phyloP scores from a whole-genome alignment of 1,140 invertebrate genomes.

The Camponotus pennsylvanicus region DNA sequence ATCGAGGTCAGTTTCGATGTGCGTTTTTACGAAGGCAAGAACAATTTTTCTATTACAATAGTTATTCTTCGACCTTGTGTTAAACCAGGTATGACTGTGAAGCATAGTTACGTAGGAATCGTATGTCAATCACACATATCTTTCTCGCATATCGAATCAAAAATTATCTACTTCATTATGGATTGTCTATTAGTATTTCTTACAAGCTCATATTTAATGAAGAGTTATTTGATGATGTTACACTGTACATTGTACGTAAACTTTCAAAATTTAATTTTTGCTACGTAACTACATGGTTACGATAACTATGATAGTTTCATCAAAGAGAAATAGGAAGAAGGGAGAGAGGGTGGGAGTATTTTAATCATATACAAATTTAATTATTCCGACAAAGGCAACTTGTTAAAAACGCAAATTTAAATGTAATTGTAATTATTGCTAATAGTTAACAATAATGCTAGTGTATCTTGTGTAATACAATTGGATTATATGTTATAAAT shows the following conservation, averaged over 20 bases:
- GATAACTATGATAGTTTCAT: too few relatives aligned
- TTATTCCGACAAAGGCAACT: not conserved
- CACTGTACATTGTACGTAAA: not conserved
- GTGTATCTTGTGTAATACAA: not conserved
- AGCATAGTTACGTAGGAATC: constrained; percentile 10
- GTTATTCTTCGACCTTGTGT: constrained; percentile 32
- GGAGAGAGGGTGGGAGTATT: not conserved
- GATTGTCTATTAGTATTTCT: not conserved
- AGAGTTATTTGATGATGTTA: too few relatives aligned
- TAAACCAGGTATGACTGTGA: constrained; percentile 32
- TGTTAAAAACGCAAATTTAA: not conserved
- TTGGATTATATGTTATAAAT: not conserved
- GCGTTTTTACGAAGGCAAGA: constrained; percentile 46
- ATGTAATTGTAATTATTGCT: not conserved
- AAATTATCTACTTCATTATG: not conserved
- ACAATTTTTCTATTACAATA: not conserved
- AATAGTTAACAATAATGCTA: not conserved
- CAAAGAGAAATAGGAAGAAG: too few relatives aligned
- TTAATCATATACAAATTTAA: not conserved
- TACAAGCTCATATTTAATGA: too few relatives aligned
- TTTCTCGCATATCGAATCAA: constrained; percentile 17
- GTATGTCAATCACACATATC: constrained; percentile 3
- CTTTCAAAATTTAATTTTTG: not conserved
- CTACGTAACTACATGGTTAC: too few relatives aligned
- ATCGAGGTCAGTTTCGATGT: constrained; percentile 35